Base-by-base conservation (phyloP, 2,888 invertebrate genomes). In the Rhagophthalmus giganteus region DNA sequence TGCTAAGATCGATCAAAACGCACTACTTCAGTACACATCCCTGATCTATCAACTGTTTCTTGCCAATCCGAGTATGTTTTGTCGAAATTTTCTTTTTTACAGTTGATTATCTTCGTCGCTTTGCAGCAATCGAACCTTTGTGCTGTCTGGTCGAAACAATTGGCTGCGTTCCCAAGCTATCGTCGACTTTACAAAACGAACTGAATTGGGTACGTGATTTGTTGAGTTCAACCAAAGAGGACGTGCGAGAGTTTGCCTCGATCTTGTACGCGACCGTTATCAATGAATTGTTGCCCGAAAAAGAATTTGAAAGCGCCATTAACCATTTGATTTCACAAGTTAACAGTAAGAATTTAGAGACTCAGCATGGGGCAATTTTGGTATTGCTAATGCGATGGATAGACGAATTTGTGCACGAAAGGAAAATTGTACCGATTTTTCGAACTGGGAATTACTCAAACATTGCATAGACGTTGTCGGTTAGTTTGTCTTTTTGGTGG, bases 61-160 rank as follows among this genome's bases (percentile, higher is more conserved):
- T 48, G 84, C 85, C 13, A 84, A 81, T 64, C 81, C 87, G 70
- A 85, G 88, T 86, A 74, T 13, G 13, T 30, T 10, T 30, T 8
- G 20, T 20, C 13, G 7, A 25, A 12, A 24, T 15, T 32, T 4
- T 2, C 1, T 9, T 31, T 14, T 16, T 26, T 20, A 10, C 15
- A 8, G 37, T 20, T 24, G 7, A 34, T n/a, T 7, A 14, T 2
- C 15, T 1, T 1, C 16, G 16, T n/a, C n/a, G n/a, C n/a, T 37
- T 63, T 68, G 34, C 67, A 86, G 85, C 81, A 63, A 69, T 81
- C 31, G 81, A 83, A 74, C 77, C 86, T 0, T 71, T 94, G 39
- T 84, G 86, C 44, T 90, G 89, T 61, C 79, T 94, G 66, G 77
- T 91, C 59, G 94, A 94, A 74, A 78, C 92, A 12, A 79, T 93